phyloP scores from a whole-genome alignment of 2,797 vertebrate genomes.

The Sebastes hubbsi region DNA sequence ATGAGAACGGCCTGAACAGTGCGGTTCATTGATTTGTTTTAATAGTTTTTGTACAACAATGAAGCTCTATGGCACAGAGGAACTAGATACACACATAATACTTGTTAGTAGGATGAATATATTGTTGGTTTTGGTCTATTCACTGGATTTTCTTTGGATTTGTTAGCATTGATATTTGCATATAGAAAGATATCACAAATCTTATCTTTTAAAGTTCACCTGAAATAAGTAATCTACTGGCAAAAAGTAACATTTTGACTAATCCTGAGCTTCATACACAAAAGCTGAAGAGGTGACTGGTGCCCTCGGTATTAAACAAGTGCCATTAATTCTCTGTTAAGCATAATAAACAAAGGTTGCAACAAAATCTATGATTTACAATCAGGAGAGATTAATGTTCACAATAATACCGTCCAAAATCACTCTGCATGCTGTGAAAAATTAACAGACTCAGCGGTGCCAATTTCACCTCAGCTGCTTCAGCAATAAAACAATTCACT shows the following conservation, averaged over 20 bases:
- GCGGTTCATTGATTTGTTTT: neutral
- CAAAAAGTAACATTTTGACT: neutral
- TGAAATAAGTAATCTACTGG: neutral
- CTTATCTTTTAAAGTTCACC: neutral
- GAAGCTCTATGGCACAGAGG: neutral
- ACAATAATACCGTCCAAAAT: neutral
- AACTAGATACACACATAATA: neutral
- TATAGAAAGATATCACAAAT: too few species aligned
- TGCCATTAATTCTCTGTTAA: neutral
- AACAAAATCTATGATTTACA: neutral
- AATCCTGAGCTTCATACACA: neutral
- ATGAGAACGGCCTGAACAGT: neutral
- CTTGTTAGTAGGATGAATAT: neutral
- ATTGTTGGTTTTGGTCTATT: neutral
- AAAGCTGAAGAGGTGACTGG: neutral
- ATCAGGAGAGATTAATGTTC: neutral
- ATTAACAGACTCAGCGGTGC: neutral
- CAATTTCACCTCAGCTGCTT: constrained; percentile 8
- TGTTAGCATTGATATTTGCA: too few species aligned
- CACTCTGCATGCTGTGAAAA: neutral
- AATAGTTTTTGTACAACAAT: neutral
- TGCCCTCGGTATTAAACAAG: neutral
- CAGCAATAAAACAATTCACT: neutral
- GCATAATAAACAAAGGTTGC: neutral
- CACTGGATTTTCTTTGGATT: too few species aligned